These are phyloP conservation scores for Dasysyrphus tricinctus DNA, from an alignment of 2,888 invertebrate species.

Conservation along the genomic window DNA sequence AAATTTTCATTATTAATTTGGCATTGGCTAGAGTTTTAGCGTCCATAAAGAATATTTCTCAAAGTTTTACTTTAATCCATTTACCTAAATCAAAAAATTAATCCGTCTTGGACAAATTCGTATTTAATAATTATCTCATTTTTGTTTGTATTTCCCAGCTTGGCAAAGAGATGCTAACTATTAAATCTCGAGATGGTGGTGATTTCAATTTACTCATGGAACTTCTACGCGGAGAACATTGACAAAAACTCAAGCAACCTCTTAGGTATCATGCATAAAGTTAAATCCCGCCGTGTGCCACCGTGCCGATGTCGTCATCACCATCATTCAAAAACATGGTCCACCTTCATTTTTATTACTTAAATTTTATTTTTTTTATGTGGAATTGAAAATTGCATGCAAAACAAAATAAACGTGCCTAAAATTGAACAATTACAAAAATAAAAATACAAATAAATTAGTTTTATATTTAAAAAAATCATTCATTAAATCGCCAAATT, in stretches of 20 bases:
- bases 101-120: too few relatives aligned
- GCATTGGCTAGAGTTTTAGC: too few relatives aligned
- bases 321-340: constrained; percentile 20
- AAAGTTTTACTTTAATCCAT: too few relatives aligned
- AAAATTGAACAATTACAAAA: constrained; percentile 70
- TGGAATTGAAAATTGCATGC: constrained; percentile 54
- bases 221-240: constrained; percentile 96
- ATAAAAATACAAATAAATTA: constrained; percentile 20
- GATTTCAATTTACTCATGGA: constrained; percentile 98
- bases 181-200: constrained; percentile 94
- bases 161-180: constrained; percentile 95
- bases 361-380: constrained; percentile 18
- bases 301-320: constrained; percentile 21
- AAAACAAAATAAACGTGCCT: constrained; percentile 71
- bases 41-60: too few relatives aligned
- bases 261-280: constrained; percentile 62
- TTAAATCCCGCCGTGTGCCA: constrained; percentile 50
- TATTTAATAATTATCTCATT: background rate
- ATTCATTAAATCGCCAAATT: constrained; percentile 62
- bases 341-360: constrained; percentile 23
- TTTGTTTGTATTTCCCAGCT: constrained; percentile 85
- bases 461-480: constrained; percentile 35
- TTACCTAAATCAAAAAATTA: too few relatives aligned
- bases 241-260: constrained; percentile 80
- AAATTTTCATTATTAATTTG: too few relatives aligned